Base-by-base conservation (phyloP, 2,888 invertebrate genomes). In the Polyommatus iphigenia region DNA sequence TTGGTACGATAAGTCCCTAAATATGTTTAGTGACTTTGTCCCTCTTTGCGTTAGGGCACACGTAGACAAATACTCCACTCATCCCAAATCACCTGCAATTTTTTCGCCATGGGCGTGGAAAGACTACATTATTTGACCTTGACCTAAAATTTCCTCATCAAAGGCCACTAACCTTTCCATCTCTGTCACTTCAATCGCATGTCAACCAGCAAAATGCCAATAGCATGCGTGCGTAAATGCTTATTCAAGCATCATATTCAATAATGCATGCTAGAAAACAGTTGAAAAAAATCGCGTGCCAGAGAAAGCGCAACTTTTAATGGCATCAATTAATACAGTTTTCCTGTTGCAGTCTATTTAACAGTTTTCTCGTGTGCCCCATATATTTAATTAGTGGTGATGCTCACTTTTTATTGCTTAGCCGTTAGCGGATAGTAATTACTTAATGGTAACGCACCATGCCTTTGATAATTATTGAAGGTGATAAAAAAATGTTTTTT, bases 281-380 rank as follows among this genome's bases (percentile, higher is more conserved):
- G 67, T 29, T n/a, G 20, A 18, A 67, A 32, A 67, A 67, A 67
- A 13, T 10, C 3, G 67, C 67, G 67, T 29, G 67, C 13, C 2
- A 15, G 67, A 5, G 67, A 67, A 67, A 79, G 15, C 87, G 88
- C 88, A 91, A 91, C 91, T 90, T 83, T 83, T 90, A 90, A 91
- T 91, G 88, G 85, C 87, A 85, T 87, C 85, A 89, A 90, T 93
- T 91, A 92, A 88, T 87, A 88, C 89, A 89, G 92, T 92, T 91
- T 87, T 84, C 82, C 84, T 83, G 86, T 83, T 84, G 89, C 89
- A 91, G 85, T 93, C 93, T 93, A 94, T 93, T 94, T 89, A 91
- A 80, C 88, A 86, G 85, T 89, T 87, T 86, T 88, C 90, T 89
- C 71, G 71, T 85, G 80, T 85, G 86, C 84, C 87, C 88, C 85